These are phyloP conservation scores for Drosophila neocordata DNA, from an alignment of 1,140 invertebrate genomes.

Conservation along the genomic window DNA sequence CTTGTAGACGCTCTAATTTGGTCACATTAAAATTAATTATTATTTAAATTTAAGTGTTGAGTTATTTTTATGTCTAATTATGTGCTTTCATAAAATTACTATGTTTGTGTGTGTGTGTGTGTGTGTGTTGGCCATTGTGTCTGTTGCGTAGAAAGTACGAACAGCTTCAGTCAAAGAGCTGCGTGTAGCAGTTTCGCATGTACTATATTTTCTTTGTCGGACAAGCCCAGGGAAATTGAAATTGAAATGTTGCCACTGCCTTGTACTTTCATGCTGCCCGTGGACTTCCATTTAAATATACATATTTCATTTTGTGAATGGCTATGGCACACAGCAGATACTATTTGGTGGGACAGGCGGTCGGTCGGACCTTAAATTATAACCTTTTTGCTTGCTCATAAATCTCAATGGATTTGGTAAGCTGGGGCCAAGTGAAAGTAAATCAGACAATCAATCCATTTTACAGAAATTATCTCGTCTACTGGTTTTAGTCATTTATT, in stretches of 20 bases:
- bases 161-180: background rate
- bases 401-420: constrained; percentile 58
- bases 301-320: constrained; percentile 30
- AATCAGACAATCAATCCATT: constrained; percentile 49
- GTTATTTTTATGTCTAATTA: constrained; percentile 34
- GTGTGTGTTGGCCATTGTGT: constrained; percentile 5
- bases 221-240: constrained; percentile 19
- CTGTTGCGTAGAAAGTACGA: constrained; percentile 31
- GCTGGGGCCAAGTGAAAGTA: constrained; percentile 52
- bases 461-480: constrained; percentile 43
- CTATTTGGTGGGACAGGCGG: constrained; percentile 10
- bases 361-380: constrained; percentile 29
- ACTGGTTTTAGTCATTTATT: constrained; percentile 45
- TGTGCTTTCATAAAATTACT: constrained; percentile 16
- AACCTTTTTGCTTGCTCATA: constrained; percentile 42
- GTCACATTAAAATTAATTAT: constrained; percentile 47
- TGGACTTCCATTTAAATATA: constrained; percentile 37
- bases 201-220: constrained; percentile 28
- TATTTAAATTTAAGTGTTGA: constrained; percentile 27
- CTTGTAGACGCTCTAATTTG: constrained; percentile 40
- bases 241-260: constrained; percentile 21
- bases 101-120: background rate
- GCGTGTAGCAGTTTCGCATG: constrained; percentile 29
- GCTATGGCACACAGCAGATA: constrained; percentile 9
- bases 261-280: constrained; percentile 22